Conservation (phyloP, 2,113 vertebrate genomes). For the Rhinopomastus cyanomelas region DNA sequence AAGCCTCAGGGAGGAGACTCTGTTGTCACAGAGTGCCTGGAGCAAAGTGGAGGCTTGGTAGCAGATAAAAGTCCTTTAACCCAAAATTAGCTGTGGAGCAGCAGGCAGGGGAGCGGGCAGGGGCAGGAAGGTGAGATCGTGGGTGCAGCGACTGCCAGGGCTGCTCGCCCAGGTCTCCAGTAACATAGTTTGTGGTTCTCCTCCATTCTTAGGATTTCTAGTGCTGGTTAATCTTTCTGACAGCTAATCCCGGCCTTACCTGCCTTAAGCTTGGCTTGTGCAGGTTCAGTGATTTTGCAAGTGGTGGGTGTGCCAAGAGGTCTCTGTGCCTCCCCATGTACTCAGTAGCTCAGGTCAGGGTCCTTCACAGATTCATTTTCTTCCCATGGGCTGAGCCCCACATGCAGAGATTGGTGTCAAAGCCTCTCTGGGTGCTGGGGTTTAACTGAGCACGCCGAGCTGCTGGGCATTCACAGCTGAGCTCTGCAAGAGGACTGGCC, state of each 20-base stretch:
- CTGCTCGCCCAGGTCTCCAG: neutral
- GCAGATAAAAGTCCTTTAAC: neutral
- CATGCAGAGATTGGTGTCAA: neutral
- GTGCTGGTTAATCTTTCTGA: neutral
- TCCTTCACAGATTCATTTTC: neutral
- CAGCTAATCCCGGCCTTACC: neutral
- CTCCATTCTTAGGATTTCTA: neutral
- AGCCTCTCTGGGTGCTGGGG: neutral
- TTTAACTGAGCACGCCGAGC: neutral
- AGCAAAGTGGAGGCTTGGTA: neutral
- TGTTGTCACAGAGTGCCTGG: neutral
- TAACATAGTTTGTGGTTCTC: neutral
- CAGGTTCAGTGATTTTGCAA: neutral
- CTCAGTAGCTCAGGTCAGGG: neutral
- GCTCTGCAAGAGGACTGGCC: neutral
- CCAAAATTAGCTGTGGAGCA: neutral
- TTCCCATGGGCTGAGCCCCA: accelerated
- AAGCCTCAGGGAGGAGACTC: neutral
- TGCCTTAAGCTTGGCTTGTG: neutral
- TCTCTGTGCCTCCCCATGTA: neutral
- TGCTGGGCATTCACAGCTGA: neutral
- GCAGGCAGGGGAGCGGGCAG: neutral
- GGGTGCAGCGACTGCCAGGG: accelerated
- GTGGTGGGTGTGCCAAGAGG: neutral
- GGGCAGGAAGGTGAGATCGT: neutral